Evolutionary conservation across 2,113 vertebrate genomes (phyloP), one percentile per base, ranked within the genome.

Genomic region (Mormyrus iriodes): DNA sequence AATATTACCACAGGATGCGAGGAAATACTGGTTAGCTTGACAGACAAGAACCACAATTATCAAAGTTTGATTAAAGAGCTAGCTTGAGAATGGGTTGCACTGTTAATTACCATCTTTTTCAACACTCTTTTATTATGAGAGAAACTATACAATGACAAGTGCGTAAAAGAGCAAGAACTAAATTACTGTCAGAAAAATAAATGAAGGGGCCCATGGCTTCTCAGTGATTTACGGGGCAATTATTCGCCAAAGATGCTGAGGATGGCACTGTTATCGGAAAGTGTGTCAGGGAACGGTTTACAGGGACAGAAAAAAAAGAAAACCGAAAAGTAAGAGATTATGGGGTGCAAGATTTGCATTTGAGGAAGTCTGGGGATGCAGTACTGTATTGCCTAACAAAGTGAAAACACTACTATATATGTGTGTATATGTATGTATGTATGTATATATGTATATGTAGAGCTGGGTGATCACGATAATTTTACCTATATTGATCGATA

Each of bases 171-270:
- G 98, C 98, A 98, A 97, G 97, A 97, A 98, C 97, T 99, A 99
- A 98, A 99, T 99, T 99, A 99, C 98, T 99, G 98, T 99, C 98
- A 98, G 94, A 98, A 98, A 99, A 99, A 98, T 99, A 99, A 99
- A 98, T 97, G 97, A 96, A 97, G 95, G 95, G 97, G 97, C 94
- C 94, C 94, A 92, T 94, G 95, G 97, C 96, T 95, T 96, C 93
- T 91, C 94, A 46, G 96, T 99, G 98, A 99, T 99, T 98, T 99
- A 99, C 98, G 96, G 98, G 98, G 97, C 98, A 98, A 99, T 99
- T 99, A 99, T 97, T 97, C 97, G 97, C 97, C 97, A 96, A 96
- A 96, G 97, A 97, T 96, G 96, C 97, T 93, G 96, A 97, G 97
- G 96, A 97, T 96, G 95, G 97, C 97, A 95, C 90, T 93, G 95